These are phyloP conservation scores for Labia minor DNA, from an alignment of 2,888 invertebrate genomes.

Conservation along the genomic window DNA sequence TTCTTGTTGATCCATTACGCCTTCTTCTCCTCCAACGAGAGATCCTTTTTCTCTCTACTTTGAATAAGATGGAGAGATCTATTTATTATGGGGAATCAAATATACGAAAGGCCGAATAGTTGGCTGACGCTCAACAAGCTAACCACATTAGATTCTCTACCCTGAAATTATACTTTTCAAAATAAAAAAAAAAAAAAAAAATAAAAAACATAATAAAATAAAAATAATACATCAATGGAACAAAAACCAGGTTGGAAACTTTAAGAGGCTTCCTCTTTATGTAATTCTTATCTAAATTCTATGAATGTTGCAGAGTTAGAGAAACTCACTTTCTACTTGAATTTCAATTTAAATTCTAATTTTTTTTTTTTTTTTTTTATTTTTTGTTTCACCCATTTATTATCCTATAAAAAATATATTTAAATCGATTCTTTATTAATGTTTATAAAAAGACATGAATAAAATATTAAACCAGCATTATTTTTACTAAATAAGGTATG, in stretches of 20 bases:
- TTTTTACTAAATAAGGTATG: too few species aligned
- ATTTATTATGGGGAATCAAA: background rate
- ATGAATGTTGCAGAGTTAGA: background rate
- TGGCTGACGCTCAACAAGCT: background rate
- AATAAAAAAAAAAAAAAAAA: too few species aligned
- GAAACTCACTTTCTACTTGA: slow-evolving; percentile 6
- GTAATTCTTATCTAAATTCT: background rate
- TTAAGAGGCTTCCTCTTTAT: background rate
- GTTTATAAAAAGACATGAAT: too few species aligned
- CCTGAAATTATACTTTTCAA: background rate
- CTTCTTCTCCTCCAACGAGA: background rate
- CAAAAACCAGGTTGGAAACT: background rate
- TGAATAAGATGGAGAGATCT: background rate
- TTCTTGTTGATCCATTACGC: background rate
- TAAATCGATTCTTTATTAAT: background rate
- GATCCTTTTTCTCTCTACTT: background rate
- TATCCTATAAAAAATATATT: background rate
- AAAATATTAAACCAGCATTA: too few species aligned
- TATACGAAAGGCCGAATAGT: background rate
- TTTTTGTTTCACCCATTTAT: background rate
- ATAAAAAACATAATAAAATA: background rate
- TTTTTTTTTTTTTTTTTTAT: background rate
- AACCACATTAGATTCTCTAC: background rate
- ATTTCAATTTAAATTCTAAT: background rate
- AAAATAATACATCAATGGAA: background rate